Evolutionary conservation across 2,797 vertebrate species (phyloP).

Genomic region (Aldrovandia affinis): DNA sequence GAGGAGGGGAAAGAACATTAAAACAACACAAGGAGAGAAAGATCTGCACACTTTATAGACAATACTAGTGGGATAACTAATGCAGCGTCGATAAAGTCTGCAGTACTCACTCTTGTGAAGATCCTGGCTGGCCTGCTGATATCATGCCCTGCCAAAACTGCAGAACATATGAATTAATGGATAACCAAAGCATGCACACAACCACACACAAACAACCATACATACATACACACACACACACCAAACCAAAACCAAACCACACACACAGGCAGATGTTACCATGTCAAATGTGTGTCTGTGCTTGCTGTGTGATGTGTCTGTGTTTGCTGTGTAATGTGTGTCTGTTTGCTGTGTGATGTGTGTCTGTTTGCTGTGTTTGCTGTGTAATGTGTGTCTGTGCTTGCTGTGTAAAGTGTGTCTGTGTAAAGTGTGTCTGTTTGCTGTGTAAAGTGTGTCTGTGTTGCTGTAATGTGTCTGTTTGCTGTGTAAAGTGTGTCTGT

Average conservation of each 20-base stretch:
- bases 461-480: no score
- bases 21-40: conserved; percentile 19
- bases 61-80: background rate
- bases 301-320: no score
- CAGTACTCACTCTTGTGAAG: conserved; percentile 96
- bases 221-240: conserved; percentile 55
- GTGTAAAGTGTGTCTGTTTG: no score
- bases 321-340: no score
- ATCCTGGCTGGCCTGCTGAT: conserved; percentile 94
- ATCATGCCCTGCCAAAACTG: conserved; percentile 99
- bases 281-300: no score
- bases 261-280: no score
- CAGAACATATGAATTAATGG: conserved; percentile 68
- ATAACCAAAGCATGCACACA: conserved; percentile 35
- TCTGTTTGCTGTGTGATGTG: no score
- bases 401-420: no score
- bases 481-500: no score
- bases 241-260: conserved; percentile 37
- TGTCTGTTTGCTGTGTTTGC: no score
- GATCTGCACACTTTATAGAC: conserved; percentile 19
- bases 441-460: no score
- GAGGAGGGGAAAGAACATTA: conserved; percentile 42
- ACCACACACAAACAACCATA: conserved; percentile 38
- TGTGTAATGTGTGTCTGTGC: no score
- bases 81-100: background rate